A percentile compares a stretch with the other conserved stretches of the same genome.
Conservation (phyloP, 1,140 invertebrate species). For the Brachionus manjavacas region DNA sequence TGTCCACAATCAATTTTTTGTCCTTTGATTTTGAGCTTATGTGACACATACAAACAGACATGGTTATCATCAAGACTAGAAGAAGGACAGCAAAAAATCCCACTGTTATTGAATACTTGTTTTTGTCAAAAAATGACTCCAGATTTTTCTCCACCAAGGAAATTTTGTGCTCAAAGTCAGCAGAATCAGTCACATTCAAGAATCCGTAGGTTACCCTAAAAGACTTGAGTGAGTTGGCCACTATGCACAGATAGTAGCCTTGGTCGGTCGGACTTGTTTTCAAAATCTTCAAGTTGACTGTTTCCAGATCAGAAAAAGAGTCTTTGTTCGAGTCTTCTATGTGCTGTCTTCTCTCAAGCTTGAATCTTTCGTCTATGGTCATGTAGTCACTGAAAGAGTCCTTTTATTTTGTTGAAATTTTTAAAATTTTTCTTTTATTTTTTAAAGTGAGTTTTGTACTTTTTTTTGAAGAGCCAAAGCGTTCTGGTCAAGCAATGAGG, state of each 20-base stretch:
- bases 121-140: constrained; percentile 6
- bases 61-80: background rate
- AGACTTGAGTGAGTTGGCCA: constrained; percentile 21
- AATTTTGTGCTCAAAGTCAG: background rate
- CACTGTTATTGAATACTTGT: constrained; percentile 14
- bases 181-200: constrained; percentile 4
- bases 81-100: background rate
- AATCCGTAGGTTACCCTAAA: constrained; percentile 17
- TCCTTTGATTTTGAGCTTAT: background rate
- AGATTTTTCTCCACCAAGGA: background rate
- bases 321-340: constrained; percentile 23
- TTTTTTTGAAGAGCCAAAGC: constrained; percentile 7
- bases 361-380: background rate
- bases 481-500: background rate
- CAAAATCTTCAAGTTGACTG: background rate
- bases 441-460: background rate
- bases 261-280: background rate
- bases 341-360: background rate
- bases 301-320: constrained; percentile 30
- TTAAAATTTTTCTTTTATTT: background rate
- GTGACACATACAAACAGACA: background rate
- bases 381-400: constrained; percentile 22
- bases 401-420: background rate
- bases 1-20: background rate
- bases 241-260: constrained; percentile 35